Evolutionary conservation across 2,797 vertebrate species (phyloP), one percentile per base, ranked within the genome.

Genomic region (Pangasius macronema): DNA sequence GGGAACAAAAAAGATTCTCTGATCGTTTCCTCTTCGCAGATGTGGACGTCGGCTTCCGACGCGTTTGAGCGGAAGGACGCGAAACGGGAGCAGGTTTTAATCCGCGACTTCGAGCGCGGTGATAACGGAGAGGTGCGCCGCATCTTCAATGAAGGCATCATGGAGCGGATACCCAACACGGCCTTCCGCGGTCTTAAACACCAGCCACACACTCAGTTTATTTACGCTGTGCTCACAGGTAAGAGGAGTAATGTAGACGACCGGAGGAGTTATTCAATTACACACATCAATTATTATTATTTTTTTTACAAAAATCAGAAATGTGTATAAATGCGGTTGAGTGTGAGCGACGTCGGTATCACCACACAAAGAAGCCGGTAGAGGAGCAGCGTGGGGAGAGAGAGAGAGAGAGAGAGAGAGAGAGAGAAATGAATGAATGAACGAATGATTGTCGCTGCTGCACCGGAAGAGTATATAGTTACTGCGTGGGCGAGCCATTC

Each of bases 111-210:
- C 92, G 96, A 97, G 92, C 95, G 95, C 90, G 94, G 93, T 13
- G 97, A 99, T 90, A 95, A 97, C 68, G 96, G 96, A 91, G 97
- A 95, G 94, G 98, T 96, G 93, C 96, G 97, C 88, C 97, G 98
- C 93, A 99, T 99, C 93, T 99, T 99, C 92, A 96, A 96, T 91
- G 97, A 99, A 90, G 98, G 98, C 68, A 99, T 99, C 91, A 96
- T 98, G 96, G 98, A 99, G 94, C 94, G 98, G 93, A 97, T 99
- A 93, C 98, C 98, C 90, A 98, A 98, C 93, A 97, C 97, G 59
- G 98, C 98, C 81, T 98, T 99, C 82, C 95, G 98, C 88, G 97
- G 97, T 90, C 94, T 99, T 90, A 94, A 94, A 87, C 96, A 98
- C 92, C 98, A 98, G 92, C 96, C 97, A 88, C 94, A 93, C 89